Evolutionary conservation across 2,797 vertebrate genomes (phyloP).

Genomic region (Xiphorhynchus erythropygius): DNA sequence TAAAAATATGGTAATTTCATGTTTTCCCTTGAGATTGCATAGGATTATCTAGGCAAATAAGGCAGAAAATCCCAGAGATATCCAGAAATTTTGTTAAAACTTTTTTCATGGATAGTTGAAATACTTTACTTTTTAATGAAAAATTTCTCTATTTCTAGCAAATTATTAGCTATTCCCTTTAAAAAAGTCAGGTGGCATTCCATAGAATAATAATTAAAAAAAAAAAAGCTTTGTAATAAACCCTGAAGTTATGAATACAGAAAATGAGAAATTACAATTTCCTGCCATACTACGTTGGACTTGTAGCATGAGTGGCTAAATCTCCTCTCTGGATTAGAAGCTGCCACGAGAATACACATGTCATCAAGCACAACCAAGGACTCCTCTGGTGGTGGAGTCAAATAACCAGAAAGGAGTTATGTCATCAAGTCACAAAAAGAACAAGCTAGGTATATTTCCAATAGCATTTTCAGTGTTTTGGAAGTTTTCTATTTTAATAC

Average conservation of each 20-base stretch:
- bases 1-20: background rate
- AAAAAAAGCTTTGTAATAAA: background rate
- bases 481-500: background rate
- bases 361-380: background rate
- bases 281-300: background rate
- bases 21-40: background rate
- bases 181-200: background rate
- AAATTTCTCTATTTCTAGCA: background rate
- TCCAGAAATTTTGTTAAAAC: background rate
- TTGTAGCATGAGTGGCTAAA: background rate
- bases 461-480: background rate
- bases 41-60: background rate
- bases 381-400: background rate
- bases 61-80: background rate
- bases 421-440: background rate
- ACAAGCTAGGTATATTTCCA: background rate
- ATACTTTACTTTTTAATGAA: background rate
- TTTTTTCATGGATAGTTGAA: background rate
- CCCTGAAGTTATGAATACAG: accelerated
- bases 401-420: background rate
- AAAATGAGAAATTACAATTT: background rate
- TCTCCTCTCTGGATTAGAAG: background rate
- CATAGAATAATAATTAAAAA: background rate
- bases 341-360: background rate
- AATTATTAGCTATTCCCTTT: background rate